Percentiles rank a stretch among this genome's conserved stretches.
These are phyloP conservation scores for Spongia lamella DNA, from an alignment of 37 sponge, comb jelly and placozoan genomes.

Conservation along the genomic window DNA sequence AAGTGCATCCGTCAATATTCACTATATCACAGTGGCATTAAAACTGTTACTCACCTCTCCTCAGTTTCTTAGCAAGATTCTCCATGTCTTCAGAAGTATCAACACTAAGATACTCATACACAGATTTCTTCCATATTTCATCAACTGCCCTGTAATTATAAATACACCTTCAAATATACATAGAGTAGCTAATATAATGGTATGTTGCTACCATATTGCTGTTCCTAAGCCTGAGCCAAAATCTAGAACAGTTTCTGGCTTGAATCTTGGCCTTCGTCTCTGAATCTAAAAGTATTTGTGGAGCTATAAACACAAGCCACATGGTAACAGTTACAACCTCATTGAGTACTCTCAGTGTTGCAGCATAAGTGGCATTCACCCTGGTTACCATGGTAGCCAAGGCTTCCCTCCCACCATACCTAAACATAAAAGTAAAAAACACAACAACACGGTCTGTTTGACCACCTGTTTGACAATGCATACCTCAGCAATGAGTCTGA, in stretches of 20 bases:
- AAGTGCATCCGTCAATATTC: no score
- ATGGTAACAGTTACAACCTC: slow-evolving; percentile 54
- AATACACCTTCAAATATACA: not conserved
- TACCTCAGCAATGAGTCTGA: not conserved
- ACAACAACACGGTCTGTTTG: no score
- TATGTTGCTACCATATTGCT: slow-evolving; percentile 72
- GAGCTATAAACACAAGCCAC: slow-evolving; percentile 10
- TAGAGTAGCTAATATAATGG: not conserved
- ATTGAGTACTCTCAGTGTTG: slow-evolving; percentile 69
- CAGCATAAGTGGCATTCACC: slow-evolving; percentile 69
- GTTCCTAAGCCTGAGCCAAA: slow-evolving; percentile 96
- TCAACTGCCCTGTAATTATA: slow-evolving; percentile 73
- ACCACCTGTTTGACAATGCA: no score
- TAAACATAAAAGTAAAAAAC: slow-evolving; percentile 14
- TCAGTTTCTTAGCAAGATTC: slow-evolving; percentile 53
- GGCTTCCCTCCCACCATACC: slow-evolving; percentile 68
- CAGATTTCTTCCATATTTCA: slow-evolving; percentile 58
- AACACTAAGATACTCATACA: slow-evolving; percentile 77
- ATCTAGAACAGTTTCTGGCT: slow-evolving; percentile 82
- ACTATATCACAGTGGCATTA: not conserved
- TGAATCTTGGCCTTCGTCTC: slow-evolving; percentile 41
- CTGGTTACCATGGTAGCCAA: slow-evolving; percentile 75
- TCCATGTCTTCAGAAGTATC: slow-evolving; percentile 74
- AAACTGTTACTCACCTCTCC: slow-evolving; percentile 25
- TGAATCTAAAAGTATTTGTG: slow-evolving; percentile 50